Conservation (phyloP, 2,888 invertebrate species). For the Pristionchus arcanus region DNA sequence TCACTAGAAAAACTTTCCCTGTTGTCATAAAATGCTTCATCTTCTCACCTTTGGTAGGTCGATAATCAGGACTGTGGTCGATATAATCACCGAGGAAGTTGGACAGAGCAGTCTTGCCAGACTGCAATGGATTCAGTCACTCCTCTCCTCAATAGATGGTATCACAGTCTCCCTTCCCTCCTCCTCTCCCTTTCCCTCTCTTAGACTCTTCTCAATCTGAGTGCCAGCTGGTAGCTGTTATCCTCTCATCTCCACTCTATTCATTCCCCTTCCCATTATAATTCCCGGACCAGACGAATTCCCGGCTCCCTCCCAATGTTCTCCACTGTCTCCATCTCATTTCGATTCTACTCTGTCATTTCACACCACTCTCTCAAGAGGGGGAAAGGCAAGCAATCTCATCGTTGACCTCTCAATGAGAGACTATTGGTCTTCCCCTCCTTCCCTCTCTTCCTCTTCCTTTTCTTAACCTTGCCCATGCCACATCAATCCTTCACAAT, state of each 20-base stretch:
- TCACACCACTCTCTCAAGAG: neutral
- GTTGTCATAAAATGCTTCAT: too few species aligned
- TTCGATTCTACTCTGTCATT: constrained; percentile 1
- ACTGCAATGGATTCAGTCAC: neutral
- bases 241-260: constrained; percentile 45
- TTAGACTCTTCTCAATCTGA: constrained; percentile 1
- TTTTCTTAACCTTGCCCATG: neutral
- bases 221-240: constrained; percentile 40
- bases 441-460: neutral
- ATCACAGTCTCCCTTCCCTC: neutral
- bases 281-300: constrained; percentile 37
- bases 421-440: neutral
- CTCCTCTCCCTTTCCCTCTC: neutral
- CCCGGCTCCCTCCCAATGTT: neutral
- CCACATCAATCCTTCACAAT: constrained; percentile 38
- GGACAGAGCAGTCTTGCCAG: constrained; percentile 37
- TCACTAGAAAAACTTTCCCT: too few species aligned
- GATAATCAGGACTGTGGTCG: constrained; percentile 19
- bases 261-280: neutral
- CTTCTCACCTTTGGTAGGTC: constrained; percentile 41
- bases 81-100: constrained; percentile 51
- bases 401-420: constrained; percentile 17
- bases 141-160: neutral
- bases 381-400: neutral
- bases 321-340: neutral